Evolutionary conservation across 1,140 invertebrate species (phyloP).

Genomic region (Drosophila nebulosa): DNA sequence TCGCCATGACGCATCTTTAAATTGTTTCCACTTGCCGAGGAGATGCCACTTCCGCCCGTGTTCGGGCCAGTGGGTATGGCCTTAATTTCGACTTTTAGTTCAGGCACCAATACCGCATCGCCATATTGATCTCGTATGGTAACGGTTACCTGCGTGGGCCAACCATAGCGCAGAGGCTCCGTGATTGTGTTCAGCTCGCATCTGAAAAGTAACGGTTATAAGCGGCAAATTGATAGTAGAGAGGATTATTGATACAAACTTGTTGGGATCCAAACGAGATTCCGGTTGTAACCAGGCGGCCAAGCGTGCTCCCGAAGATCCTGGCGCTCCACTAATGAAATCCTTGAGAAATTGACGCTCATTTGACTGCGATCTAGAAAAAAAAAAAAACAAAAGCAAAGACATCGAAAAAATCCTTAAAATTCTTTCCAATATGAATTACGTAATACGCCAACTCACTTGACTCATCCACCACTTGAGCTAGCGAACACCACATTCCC

Average conservation of each 20-base stretch:
- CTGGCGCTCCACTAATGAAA: conserved; percentile 92
- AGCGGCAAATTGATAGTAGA: no score
- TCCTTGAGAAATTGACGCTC: conserved; percentile 97
- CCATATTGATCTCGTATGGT: conserved; percentile 96
- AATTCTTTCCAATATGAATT: no score
- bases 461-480: no score
- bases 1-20: conserved; percentile 25
- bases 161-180: conserved; percentile 90
- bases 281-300: conserved; percentile 97
- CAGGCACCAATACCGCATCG: conserved; percentile 90
- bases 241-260: conserved; percentile 81
- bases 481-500: no score
- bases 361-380: conserved; percentile 92
- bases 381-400: no score
- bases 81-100: conserved; percentile 87
- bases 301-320: conserved; percentile 94
- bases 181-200: conserved; percentile 91
- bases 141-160: conserved; percentile 91
- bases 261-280: conserved; percentile 91
- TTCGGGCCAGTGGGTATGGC: conserved; percentile 77
- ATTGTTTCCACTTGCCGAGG: conserved; percentile 21
- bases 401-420: no score
- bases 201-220: conserved; percentile 80
- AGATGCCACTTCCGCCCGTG: conserved; percentile 34
- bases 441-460: no score